Percentiles rank a stretch among this genome's conserved stretches.
Conservation (phyloP, 1,140 invertebrate species). For the Pachyrhynchus sulphureomaculatus region DNA sequence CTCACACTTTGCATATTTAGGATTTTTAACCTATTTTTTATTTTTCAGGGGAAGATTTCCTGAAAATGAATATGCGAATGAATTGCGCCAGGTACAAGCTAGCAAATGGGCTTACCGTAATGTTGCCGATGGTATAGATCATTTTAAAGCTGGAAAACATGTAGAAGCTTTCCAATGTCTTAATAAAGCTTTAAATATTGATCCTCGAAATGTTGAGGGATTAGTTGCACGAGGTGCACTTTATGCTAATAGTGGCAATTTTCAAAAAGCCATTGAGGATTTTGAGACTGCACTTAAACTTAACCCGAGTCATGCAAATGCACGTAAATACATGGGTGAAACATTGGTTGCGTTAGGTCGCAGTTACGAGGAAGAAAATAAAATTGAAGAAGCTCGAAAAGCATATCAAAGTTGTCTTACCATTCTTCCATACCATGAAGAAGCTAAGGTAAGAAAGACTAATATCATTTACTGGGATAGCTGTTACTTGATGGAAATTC, state of each 20-base stretch:
- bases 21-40: too few species aligned
- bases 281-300: conserved; percentile 88
- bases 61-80: conserved; percentile 76
- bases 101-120: conserved; percentile 90
- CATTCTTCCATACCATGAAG: conserved; percentile 80
- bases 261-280: conserved; percentile 90
- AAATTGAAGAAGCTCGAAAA: conserved; percentile 80
- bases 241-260: conserved; percentile 91
- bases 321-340: conserved; percentile 90
- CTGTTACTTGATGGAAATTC: too few species aligned
- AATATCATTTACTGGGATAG: too few species aligned
- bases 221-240: conserved; percentile 89
- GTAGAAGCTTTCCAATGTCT: conserved; percentile 93
- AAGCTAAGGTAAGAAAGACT: conserved; percentile 63
- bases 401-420: conserved; percentile 79
- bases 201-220: conserved; percentile 91
- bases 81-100: conserved; percentile 84
- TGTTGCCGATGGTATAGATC: conserved; percentile 89
- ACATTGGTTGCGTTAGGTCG: conserved; percentile 83
- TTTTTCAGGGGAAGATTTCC: conserved; percentile 71
- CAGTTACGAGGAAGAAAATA: conserved; percentile 82
- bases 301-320: conserved; percentile 90
- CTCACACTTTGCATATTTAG: too few species aligned
- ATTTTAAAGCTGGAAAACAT: conserved; percentile 88
- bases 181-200: conserved; percentile 90